Base-by-base conservation (phyloP, 2,888 invertebrate genomes). In the Sphecodes monilicornis region DNA sequence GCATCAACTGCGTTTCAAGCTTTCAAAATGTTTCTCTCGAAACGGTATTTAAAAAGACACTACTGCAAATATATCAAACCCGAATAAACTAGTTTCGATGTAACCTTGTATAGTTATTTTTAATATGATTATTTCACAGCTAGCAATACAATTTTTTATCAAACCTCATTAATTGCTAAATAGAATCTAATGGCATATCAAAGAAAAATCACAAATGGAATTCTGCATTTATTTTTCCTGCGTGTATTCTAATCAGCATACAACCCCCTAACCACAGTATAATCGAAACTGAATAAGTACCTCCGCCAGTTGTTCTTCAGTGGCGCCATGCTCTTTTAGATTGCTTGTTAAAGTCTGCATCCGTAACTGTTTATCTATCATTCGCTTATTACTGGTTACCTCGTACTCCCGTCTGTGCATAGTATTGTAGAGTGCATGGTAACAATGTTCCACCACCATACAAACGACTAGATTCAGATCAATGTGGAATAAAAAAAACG, bases 321-420 rank as follows among this genome's bases (percentile, higher is more conserved):
- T 96, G 89, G 98, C 98, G 0, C 97, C 97, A 86, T 97, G 96
- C 90, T 97, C 96, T 81, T 97, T 96, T 96, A 98, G 97, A 82
- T 97, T 97, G 93, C 97, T 97, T 82, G 97, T 96, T 73, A 98
- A 97, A 86, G 97, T 97, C 92, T 98, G 98, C 91, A 98, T 97
- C 92, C 98, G 96, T 90, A 98, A 97, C 91, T 98, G 97, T 95
- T 98, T 98, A 93, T 98, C 98, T 83, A 98, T 96, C 85, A 98
- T 96, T 22, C 98, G 96, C 92, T 97, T 97, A 94, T 98, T 97
- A 84, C 96, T 96, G 26, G 94, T 95, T 83, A 96, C 96, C 92
- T 97, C 97, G 90, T 96, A 95, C 82, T 96, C 96, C 32, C 97
- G 96, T 82, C 97, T 96, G 16, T 96, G 96, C 93, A 97, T 96